Base-by-base conservation (phyloP, 2,888 invertebrate genomes). In the Boloria euphrosyne region DNA sequence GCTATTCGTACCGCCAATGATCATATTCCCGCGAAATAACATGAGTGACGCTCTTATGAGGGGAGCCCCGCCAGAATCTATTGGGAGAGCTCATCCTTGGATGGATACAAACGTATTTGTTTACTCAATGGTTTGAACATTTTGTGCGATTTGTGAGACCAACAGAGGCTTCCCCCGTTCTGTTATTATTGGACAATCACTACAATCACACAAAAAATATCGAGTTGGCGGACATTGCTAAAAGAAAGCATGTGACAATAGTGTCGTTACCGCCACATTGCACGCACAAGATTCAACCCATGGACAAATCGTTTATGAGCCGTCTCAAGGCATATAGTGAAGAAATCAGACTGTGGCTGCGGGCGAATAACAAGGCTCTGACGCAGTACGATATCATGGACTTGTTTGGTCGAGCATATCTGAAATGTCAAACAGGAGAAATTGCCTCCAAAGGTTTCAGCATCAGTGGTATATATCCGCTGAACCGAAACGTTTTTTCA, bases 1-100 rank as follows among this genome's bases (percentile, higher is more conserved):
- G 75, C 73, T 69, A 61, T 74, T 68, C 66, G 70, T 77, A 7
- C 73, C 74, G 31, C 75, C 74, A 1, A 71, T 76, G 73, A 70
- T 75, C 43, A 75, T 78, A 49, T 78, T 76, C 47, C 76, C 75
- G 2, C 50, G 74, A 1, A 74, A 75, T 65, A 64, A 66, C 7
- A 65, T 65, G 38, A 17, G 62, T 53, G 62, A 63, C 50, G 50
- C 65, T 50, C 52, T 76, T 46, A 73, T 75, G 71, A 72, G 66
- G 60, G 73, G 74, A 51, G 73, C 71, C 52, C 75, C 75, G 13
- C 64, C 47, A 59, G 74, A 74, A 52, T 51, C 73, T 16, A 71
- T 70, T 6, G 62, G 65, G 46, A 22, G 52, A 38, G 14, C 71
- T 71, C 58, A 68, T 68, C 67, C 70, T 68, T 10, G 73, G 72